phyloP scores from a whole-genome alignment of 2,113 vertebrate genomes.

The Eulemur rufifrons region DNA sequence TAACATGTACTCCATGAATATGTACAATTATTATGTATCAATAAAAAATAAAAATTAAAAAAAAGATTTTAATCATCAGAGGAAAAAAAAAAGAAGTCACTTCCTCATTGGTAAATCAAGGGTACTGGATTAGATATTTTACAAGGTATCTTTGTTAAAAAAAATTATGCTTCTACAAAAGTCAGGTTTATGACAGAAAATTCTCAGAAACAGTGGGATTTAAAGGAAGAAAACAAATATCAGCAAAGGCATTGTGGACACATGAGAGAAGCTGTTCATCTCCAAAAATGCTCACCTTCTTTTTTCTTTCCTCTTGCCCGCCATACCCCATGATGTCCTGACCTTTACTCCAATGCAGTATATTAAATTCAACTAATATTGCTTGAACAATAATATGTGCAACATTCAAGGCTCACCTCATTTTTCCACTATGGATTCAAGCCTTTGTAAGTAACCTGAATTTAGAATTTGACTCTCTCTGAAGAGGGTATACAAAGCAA shows the following conservation, averaged over 20 bases:
- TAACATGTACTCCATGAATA: no score
- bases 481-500: neutral
- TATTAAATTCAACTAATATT: neutral
- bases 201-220: neutral
- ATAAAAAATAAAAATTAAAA: no score
- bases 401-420: neutral
- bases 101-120: neutral
- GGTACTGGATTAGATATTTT: neutral
- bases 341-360: neutral
- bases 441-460: neutral
- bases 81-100: neutral
- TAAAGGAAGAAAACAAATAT: conserved; percentile 17
- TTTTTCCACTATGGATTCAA: neutral
- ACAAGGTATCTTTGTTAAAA: neutral
- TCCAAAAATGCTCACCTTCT: neutral
- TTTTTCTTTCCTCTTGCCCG: conserved; percentile 11
- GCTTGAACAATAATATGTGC: neutral
- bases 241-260: neutral
- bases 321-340: neutral
- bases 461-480: conserved; percentile 39
- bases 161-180: neutral
- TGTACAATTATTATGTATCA: no score
- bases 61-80: no score
- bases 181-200: neutral
- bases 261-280: neutral